phyloP scores from a whole-genome alignment of 2,888 invertebrate genomes.

The Lasiommata megera region DNA sequence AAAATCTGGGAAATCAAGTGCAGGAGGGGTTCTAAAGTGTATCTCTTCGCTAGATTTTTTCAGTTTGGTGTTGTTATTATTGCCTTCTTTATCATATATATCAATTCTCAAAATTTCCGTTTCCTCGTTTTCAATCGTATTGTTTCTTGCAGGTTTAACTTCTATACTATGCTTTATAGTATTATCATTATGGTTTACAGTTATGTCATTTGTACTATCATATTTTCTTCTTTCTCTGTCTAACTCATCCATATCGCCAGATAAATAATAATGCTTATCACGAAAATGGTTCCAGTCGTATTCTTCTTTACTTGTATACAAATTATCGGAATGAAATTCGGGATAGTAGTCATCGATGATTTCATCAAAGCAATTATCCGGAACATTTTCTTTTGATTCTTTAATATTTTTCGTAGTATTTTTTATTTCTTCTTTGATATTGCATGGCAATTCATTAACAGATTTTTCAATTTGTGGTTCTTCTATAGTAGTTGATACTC shows the following conservation, averaged over 20 bases:
- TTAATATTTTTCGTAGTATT: background rate
- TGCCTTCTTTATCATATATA: background rate
- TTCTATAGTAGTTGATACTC: background rate
- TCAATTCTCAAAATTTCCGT: background rate
- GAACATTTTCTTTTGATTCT: constrained; percentile 24
- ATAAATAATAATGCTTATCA: constrained; percentile 52
- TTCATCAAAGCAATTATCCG: constrained; percentile 33
- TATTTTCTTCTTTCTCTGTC: constrained; percentile 30
- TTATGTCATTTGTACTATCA: background rate
- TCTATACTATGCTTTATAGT: background rate
- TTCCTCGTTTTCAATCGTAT: background rate
- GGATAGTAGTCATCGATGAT: constrained; percentile 64
- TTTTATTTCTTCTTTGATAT: background rate
- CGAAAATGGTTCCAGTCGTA: constrained; percentile 43
- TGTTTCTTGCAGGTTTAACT: background rate
- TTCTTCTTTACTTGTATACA: constrained; percentile 46
- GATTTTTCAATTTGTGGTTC: background rate
- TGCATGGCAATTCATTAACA: constrained; percentile 13
- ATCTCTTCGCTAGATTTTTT: constrained; percentile 32
- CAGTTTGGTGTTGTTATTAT: constrained; percentile 6
- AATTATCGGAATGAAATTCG: constrained; percentile 51
- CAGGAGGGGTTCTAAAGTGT: constrained; percentile 48
- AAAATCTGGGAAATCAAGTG: constrained; percentile 56
- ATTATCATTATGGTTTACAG: background rate
- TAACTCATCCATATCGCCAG: constrained; percentile 38